A percentile compares a stretch with the other conserved stretches of the same genome.
These are phyloP conservation scores for Urocyon cinereoargenteus DNA, from an alignment of 2,797 vertebrate genomes.

Conservation along the genomic window DNA sequence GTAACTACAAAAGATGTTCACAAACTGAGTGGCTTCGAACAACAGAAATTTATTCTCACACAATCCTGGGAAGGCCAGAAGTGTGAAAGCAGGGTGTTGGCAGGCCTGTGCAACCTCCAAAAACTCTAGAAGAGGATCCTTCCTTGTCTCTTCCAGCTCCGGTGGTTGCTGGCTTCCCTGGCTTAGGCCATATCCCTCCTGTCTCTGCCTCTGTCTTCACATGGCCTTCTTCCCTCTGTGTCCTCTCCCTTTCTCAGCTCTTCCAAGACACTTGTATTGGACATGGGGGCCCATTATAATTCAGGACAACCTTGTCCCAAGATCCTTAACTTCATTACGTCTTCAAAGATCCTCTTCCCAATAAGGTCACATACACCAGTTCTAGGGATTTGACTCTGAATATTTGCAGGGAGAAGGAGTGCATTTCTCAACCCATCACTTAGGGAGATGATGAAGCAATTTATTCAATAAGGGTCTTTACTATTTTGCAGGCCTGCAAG, in stretches of 20 bases:
- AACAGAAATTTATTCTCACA: background rate
- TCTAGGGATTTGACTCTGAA: background rate
- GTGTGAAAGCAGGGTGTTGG: background rate
- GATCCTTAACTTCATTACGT: background rate
- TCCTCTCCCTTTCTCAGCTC: background rate
- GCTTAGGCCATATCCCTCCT: background rate
- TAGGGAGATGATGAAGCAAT: background rate
- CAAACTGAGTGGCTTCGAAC: background rate
- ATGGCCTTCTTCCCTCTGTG: too few relatives aligned
- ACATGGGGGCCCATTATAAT: background rate
- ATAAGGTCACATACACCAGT: background rate
- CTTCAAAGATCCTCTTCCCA: background rate
- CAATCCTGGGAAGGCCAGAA: background rate
- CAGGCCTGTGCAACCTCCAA: background rate
- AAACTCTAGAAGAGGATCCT: background rate
- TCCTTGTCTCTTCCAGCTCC: background rate
- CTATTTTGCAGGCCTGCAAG: background rate
- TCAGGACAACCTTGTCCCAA: background rate
- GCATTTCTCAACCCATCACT: background rate
- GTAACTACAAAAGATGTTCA: background rate
- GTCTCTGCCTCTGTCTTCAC: background rate
- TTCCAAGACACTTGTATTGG: background rate
- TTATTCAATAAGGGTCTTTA: background rate
- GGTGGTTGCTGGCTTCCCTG: background rate
- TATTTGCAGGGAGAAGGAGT: background rate